These are phyloP conservation scores for Camponotus vicinus DNA, from an alignment of 1,140 invertebrate species.

Conservation along the genomic window DNA sequence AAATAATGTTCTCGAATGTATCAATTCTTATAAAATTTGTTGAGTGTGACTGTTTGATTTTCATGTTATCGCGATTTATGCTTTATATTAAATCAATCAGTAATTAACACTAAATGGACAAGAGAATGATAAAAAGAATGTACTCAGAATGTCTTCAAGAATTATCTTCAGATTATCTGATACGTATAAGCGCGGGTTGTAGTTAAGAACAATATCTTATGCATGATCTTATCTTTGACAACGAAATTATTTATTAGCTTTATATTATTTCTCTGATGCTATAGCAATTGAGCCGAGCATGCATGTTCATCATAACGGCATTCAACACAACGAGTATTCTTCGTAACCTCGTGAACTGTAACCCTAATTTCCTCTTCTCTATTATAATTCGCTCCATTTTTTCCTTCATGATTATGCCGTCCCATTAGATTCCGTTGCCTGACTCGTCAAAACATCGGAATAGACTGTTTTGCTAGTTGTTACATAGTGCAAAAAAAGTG, in stretches of 20 bases:
- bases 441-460: conserved; percentile 39
- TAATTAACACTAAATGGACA: neutral
- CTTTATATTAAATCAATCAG: neutral
- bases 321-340: conserved; percentile 44
- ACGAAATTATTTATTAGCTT: conserved; percentile 18
- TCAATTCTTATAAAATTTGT: neutral
- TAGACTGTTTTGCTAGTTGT: neutral
- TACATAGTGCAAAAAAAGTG: neutral
- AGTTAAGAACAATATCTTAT: neutral
- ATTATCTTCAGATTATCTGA: neutral
- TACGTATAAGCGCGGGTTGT: neutral
- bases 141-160: neutral
- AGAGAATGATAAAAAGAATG: neutral
- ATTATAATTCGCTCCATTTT: conserved; percentile 63
- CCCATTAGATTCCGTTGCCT: conserved; percentile 25
- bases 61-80: neutral
- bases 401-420: neutral
- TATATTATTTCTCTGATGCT: conserved; percentile 34
- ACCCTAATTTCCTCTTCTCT: conserved; percentile 67
- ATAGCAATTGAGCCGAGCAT: conserved; percentile 24
- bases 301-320: conserved; percentile 60
- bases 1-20: neutral
- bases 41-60: neutral
- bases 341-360: conserved; percentile 69
- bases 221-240: neutral